Evolutionary conservation across 2,113 vertebrate species (phyloP), one percentile per base, ranked within the genome.

Genomic region (Sylvietta virens): DNA sequence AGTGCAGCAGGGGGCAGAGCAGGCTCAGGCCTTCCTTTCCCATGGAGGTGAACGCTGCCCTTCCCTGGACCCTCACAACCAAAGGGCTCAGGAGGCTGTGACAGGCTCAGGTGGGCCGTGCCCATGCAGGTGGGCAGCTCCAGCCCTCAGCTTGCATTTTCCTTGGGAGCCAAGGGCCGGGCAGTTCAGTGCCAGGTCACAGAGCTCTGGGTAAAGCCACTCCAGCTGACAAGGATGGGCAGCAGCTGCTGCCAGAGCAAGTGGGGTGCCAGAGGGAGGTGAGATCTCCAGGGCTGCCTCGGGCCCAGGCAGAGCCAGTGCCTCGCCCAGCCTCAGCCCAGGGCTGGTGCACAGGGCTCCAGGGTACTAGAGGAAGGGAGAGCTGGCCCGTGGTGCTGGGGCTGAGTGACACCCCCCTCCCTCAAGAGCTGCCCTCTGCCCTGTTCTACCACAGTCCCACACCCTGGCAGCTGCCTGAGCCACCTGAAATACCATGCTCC

Each of bases 31-130:
- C 28, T 35, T 35, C 20, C 26, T 54, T 15, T 11, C 14, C 15
- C 0, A 0, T 42, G n/a, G 9, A 42, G 24, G 14, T 16, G 42
- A 62, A n/a, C 0, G 0, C n/a, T 53, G 81, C 61, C 5, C 24
- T 56, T 39, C 20, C 33, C 64, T 64, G 35, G 26, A 3, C 4
- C 21, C 65, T 45, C 9, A 5, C 31, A 82, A 6, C 30, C 15
- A 4, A 18, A 64, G 26, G 23, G 10, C 50, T 74, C 21, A 7
- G 33, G 62, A 22, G 48, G 39, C 60, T 0, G 0, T 8, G 20
- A 11, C 3, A 15, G 44, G 44, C 39, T 39, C 28, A 33, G 47
- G 39, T 33, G 42, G 6, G 66, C 54, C 0, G 0, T 71, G 48
- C 44, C 57, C 0, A 0, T 50, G 42, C 40, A 50, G 26, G 27